A percentile compares a stretch with the other conserved stretches of the same genome.
Evolutionary conservation across 2,113 vertebrate genomes (phyloP).

Genomic region (Oenanthe melanoleuca): DNA sequence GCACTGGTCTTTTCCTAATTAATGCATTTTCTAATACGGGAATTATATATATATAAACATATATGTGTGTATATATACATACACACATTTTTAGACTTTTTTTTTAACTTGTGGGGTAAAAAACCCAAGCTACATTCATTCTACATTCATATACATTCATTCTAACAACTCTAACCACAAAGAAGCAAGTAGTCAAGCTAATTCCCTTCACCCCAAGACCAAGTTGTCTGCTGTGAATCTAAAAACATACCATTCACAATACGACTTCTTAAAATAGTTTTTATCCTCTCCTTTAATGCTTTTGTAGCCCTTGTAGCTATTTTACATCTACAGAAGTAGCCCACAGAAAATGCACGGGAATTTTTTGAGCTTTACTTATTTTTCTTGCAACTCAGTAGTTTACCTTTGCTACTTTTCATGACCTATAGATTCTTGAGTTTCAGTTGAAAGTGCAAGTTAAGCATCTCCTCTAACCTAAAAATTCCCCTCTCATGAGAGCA

Average conservation of each 20-base stretch:
- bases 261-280: not conserved
- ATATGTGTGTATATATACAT: not conserved
- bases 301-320: not conserved
- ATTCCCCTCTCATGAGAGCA: not conserved
- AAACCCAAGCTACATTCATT: not conserved
- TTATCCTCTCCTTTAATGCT: not conserved
- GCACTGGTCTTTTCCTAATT: not conserved
- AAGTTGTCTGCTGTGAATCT: not conserved
- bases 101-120: not conserved
- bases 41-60: not conserved
- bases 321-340: not conserved
- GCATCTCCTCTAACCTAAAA: not conserved
- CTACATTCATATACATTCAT: not conserved
- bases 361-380: not conserved
- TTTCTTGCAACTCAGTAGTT: not conserved
- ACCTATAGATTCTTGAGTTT: not conserved
- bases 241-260: not conserved
- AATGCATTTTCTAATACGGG: not conserved
- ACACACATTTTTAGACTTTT: not conserved
- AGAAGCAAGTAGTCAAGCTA: not conserved
- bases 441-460: not conserved
- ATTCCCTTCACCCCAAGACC: not conserved
- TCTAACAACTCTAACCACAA: not conserved
- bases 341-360: not conserved
- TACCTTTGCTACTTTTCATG: not conserved